These are phyloP conservation scores for Xyliphius kryptos DNA, from an alignment of 2,113 vertebrate species.

Conservation along the genomic window DNA sequence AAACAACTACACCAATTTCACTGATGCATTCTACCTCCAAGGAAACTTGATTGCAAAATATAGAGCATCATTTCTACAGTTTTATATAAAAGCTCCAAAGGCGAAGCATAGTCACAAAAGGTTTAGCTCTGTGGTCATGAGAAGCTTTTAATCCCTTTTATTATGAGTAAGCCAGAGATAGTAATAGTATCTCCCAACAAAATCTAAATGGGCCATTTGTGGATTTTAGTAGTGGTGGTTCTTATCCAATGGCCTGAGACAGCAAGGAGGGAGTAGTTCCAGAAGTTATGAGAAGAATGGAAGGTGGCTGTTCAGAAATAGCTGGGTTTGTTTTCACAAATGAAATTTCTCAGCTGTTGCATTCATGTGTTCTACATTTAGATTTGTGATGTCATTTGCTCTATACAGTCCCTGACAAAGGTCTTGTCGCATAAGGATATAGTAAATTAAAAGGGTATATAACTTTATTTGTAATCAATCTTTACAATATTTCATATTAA, in stretches of 20 bases:
- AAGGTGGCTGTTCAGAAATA: constrained; percentile 45
- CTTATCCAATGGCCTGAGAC: constrained; percentile 14
- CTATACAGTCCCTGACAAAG: too few relatives aligned
- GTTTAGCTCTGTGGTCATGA: background rate
- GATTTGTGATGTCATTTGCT: constrained; percentile 57
- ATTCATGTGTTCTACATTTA: constrained; percentile 53
- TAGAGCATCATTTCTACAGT: too few relatives aligned
- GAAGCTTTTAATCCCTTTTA: constrained; percentile 30
- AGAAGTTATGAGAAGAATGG: constrained; percentile 16
- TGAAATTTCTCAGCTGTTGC: constrained; percentile 52
- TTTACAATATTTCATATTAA: too few relatives aligned
- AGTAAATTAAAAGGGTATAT: too few relatives aligned
- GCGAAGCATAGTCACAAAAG: constrained; percentile 17
- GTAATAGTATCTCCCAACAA: constrained; percentile 2
- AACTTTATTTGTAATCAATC: too few relatives aligned
- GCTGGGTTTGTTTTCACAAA: constrained; percentile 42
- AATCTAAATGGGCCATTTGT: constrained; percentile 24
- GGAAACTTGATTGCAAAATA: too few relatives aligned
- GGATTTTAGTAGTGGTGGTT: constrained; percentile 14
- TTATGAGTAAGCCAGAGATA: constrained; percentile 18
- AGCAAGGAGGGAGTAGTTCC: constrained; percentile 15
- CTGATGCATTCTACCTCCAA: too few relatives aligned
- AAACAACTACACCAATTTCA: too few relatives aligned
- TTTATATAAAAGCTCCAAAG: background rate
- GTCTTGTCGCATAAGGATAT: too few relatives aligned